Percentiles rank a stretch among this genome's conserved stretches.
Evolutionary conservation across 2,113 vertebrate genomes (phyloP).

Genomic region (Parus major): DNA sequence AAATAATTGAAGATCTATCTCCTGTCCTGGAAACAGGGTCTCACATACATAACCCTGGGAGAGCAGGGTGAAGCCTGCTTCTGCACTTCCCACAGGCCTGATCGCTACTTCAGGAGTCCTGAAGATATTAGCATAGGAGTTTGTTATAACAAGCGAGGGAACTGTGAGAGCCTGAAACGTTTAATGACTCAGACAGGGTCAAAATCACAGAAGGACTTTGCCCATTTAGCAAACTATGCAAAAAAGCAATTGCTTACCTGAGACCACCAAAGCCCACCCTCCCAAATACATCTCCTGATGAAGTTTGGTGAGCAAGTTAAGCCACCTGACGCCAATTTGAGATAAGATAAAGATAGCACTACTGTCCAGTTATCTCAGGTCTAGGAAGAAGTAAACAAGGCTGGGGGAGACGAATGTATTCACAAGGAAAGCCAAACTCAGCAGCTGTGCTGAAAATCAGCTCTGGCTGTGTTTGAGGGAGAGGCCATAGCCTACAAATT

Average conservation of each 20-base stretch:
- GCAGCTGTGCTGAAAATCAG: neutral
- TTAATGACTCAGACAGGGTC: neutral
- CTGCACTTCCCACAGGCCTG: neutral
- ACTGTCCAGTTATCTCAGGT: neutral
- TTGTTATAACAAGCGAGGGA: neutral
- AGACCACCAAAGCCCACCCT: neutral
- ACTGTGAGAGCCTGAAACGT: neutral
- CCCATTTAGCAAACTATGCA: no score
- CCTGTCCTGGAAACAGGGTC: neutral
- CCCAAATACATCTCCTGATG: no score
- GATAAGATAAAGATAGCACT: neutral
- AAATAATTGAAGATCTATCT: neutral
- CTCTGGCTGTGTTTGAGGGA: neutral
- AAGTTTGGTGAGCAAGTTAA: neutral
- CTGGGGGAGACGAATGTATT: neutral
- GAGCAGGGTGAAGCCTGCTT: neutral
- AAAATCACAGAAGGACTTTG: neutral
- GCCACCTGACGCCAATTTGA: rapidly evolving
- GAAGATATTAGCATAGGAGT: neutral
- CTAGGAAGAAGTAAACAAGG: neutral
- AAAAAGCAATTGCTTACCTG: no score
- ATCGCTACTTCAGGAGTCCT: neutral
- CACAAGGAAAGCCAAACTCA: neutral
- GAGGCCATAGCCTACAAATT: neutral
- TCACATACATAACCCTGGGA: neutral